phyloP scores from a whole-genome alignment of 92 coral and sea anemone genomes.

The Palythoa caribaeorum region DNA sequence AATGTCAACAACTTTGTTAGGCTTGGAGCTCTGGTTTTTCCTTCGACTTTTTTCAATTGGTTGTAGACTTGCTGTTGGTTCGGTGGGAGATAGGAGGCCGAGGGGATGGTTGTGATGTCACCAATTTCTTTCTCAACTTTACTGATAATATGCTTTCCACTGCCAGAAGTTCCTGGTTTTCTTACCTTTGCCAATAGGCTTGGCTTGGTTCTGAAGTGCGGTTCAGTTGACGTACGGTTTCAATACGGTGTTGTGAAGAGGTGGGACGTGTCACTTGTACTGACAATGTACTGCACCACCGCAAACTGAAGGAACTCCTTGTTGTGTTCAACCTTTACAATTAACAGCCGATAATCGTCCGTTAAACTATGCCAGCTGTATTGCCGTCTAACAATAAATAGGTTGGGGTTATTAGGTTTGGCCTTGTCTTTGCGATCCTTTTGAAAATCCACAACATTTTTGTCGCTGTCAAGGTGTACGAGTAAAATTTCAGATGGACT shows the following conservation, averaged over 20 bases:
- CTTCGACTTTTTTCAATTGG: not conserved
- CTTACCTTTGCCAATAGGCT: conserved; percentile 57
- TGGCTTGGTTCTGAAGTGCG: conserved; percentile 72
- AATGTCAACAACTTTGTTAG: not conserved
- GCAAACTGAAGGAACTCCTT: conserved; percentile 35
- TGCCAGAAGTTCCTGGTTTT: conserved; percentile 44
- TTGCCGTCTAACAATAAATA: not conserved
- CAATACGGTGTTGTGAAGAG: conserved; percentile 48
- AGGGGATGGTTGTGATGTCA: conserved; percentile 46
- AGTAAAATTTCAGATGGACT: conserved; percentile 49
- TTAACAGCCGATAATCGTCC: conserved; percentile 42
- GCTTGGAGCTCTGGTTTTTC: not conserved
- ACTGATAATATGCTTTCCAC: conserved; percentile 33
- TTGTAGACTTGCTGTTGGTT: conserved; percentile 68
- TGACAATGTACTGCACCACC: conserved; percentile 50
- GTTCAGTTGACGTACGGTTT: conserved; percentile 33
- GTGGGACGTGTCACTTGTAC: conserved; percentile 17
- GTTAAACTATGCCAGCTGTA: conserved; percentile 59
- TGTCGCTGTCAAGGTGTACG: conserved; percentile 23
- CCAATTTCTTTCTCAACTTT: conserved; percentile 65
- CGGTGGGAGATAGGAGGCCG: conserved; percentile 66
- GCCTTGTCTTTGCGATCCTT: conserved; percentile 6
- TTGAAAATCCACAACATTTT: conserved; percentile 13
- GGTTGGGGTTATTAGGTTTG: too few species aligned
- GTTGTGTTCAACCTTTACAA: conserved; percentile 34